phyloP scores from a whole-genome alignment of 2,888 invertebrate genomes.

The Pomacea canaliculata region DNA sequence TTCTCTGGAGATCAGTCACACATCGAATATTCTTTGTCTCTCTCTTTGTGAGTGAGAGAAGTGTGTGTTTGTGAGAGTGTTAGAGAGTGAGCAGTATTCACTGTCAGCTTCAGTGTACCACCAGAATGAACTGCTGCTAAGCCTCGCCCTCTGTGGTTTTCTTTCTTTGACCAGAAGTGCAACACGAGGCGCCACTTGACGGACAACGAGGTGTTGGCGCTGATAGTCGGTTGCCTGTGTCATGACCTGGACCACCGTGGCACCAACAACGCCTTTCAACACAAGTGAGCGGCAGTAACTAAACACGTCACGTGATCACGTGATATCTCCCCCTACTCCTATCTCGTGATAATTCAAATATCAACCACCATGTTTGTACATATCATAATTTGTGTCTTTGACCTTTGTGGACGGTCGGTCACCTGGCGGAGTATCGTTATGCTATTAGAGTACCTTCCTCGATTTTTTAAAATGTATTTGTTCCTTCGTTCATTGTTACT shows the following conservation, averaged over 20 bases:
- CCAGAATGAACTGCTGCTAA: too few species aligned
- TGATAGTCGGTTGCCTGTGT: slow-evolving; percentile 65
- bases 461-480: too few species aligned
- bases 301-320: background rate
- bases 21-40: too few species aligned
- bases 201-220: slow-evolving; percentile 55
- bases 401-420: too few species aligned
- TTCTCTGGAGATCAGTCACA: too few species aligned
- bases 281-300: slow-evolving; percentile 54
- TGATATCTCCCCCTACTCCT: background rate
- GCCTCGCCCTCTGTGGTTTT: too few species aligned
- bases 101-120: too few species aligned
- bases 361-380: background rate
- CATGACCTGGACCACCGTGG: slow-evolving; percentile 68
- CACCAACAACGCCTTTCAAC: slow-evolving; percentile 68
- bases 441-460: too few species aligned
- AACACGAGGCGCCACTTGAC: slow-evolving; percentile 39
- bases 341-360: background rate
- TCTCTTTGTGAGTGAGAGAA: slow-evolving; percentile 9
- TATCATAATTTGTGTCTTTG: too few species aligned
- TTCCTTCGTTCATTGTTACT: too few species aligned
- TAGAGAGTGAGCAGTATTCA: background rate
- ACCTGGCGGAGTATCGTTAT: too few species aligned
- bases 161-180: slow-evolving; percentile 38
- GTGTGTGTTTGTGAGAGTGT: background rate